phyloP scores from a whole-genome alignment of 2,888 invertebrate species.

The Tetramorium bicarinatum region DNA sequence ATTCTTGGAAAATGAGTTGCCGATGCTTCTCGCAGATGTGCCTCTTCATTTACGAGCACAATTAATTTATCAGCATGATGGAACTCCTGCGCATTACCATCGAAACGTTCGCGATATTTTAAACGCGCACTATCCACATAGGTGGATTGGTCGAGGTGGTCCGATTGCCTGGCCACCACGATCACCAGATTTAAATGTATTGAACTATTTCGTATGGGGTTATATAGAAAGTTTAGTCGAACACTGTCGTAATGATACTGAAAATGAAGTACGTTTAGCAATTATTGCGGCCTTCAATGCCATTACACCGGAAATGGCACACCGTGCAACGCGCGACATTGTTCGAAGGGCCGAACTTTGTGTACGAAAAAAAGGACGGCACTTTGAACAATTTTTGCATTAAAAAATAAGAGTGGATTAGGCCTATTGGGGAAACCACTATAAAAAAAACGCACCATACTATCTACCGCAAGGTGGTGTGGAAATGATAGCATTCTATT shows the following conservation, averaged over 20 bases:
- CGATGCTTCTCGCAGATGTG: not conserved
- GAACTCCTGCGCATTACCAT: too few species aligned
- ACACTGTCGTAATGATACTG: not conserved
- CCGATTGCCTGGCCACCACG: not conserved
- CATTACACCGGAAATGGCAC: not conserved
- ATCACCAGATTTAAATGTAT: not conserved
- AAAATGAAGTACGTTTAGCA: not conserved
- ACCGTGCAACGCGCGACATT: not conserved
- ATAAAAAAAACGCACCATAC: not conserved
- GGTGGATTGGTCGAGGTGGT: not conserved
- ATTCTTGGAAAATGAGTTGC: not conserved
- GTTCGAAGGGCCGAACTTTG: not conserved
- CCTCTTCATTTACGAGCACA: not conserved
- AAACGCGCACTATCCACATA: not conserved
- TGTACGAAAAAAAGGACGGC: not conserved
- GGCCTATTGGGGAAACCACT: not conserved
- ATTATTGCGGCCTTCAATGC: not conserved
- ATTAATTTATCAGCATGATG: not conserved
- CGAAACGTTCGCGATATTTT: not conserved
- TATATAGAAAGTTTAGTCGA: not conserved
- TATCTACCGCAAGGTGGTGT: not conserved
- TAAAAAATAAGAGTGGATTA: not conserved
- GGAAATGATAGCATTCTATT: not conserved
- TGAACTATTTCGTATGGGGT: not conserved
- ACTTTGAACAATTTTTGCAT: constrained; percentile 4